Base-by-base conservation (phyloP, 2,888 invertebrate genomes). In the Laothoe populi region DNA sequence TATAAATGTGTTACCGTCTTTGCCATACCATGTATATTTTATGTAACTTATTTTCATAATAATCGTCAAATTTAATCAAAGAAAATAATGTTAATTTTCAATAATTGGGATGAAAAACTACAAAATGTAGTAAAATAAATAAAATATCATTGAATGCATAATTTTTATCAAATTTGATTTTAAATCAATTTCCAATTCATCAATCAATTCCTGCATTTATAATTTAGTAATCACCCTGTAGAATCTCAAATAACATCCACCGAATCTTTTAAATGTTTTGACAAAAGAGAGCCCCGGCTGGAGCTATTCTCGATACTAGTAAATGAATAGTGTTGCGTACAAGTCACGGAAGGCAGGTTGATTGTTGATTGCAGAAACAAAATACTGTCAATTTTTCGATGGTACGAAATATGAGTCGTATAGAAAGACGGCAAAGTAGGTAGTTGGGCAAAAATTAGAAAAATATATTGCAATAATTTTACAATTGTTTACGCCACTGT, bases 271-370 rank as follows among this genome's bases (percentile, higher is more conserved):
- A 31, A 8, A 2, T 31, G 5, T 31, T 4, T 8, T 31, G 5
- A 8, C 31, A 8, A 5, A 31, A 8, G 31, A 31, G 31, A 31
- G n/a, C n/a, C 31, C 5, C 5, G 31, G 8, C 31, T 1, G 2
- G 4, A 31, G 31, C 31, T 31, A 31, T 31, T 11, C 21, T 11
- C 21, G 31, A n/a, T 46, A 46, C 31, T 5, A n/a, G 44, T 0
- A n/a, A 31, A 53, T 45, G 57, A 57, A 66, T 62, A 64, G 63
- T 61, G 66, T 71, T 70, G 73, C 68, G 70, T 74, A 74, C 66
- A 73, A 65, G 63, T 70, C 77, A 82, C 82, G 85, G 86, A 86
- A 86, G 86, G 86, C 85, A 80, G 78, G 74, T 81, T 77, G 77
- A 81, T 81, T 60, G 49, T 19, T 60, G 11, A 48, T 5, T 31